Percentiles rank a stretch among this genome's conserved stretches.
phyloP scores from a whole-genome alignment of 1,140 invertebrate genomes.

The Cyrtorhinus lividipennis region DNA sequence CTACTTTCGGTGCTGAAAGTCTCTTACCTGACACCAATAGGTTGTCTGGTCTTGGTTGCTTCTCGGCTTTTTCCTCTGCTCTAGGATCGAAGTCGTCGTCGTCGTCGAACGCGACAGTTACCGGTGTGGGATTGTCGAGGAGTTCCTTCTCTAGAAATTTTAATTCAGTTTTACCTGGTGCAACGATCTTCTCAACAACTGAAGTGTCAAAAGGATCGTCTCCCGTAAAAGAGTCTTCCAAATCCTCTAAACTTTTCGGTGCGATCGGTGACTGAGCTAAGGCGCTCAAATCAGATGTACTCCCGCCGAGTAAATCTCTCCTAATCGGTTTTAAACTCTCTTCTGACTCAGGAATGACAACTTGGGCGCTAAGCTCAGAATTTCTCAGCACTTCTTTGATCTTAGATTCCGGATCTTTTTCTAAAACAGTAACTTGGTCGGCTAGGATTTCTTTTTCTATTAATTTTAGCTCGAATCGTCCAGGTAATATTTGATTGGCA shows the following conservation, averaged over 20 bases:
- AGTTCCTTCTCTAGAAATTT: slow-evolving; percentile 64
- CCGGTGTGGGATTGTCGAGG: slow-evolving; percentile 28
- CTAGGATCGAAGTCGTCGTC: slow-evolving; percentile 61
- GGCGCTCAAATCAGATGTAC: slow-evolving; percentile 53
- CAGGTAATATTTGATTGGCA: slow-evolving; percentile 58
- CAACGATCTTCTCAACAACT: slow-evolving; percentile 46
- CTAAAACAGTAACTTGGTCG: slow-evolving; percentile 35
- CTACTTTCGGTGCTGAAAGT: slow-evolving; percentile 37
- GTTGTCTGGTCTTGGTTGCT: slow-evolving; percentile 22
- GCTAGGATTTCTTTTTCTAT: slow-evolving; percentile 41
- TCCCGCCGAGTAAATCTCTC: slow-evolving; percentile 36
- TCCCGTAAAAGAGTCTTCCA: slow-evolving; percentile 37
- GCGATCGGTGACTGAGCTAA: slow-evolving; percentile 50
- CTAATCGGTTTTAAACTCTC: slow-evolving; percentile 21
- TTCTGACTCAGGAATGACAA: slow-evolving; percentile 2
- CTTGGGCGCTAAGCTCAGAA: slow-evolving; percentile 33
- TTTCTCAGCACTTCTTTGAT: slow-evolving; percentile 38
- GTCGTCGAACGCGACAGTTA: slow-evolving; percentile 29
- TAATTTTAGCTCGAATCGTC: slow-evolving; percentile 44
- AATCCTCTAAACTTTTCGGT: slow-evolving; percentile 36
- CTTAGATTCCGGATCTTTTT: slow-evolving; percentile 25
- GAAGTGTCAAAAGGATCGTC: slow-evolving; percentile 78
- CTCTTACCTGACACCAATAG: slow-evolving; percentile 22
- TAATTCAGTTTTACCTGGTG: slow-evolving; percentile 59
- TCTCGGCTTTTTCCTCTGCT: slow-evolving; percentile 28